phyloP scores from a whole-genome alignment of 2,888 invertebrate species.

The Reticulitermes lucifugus region DNA sequence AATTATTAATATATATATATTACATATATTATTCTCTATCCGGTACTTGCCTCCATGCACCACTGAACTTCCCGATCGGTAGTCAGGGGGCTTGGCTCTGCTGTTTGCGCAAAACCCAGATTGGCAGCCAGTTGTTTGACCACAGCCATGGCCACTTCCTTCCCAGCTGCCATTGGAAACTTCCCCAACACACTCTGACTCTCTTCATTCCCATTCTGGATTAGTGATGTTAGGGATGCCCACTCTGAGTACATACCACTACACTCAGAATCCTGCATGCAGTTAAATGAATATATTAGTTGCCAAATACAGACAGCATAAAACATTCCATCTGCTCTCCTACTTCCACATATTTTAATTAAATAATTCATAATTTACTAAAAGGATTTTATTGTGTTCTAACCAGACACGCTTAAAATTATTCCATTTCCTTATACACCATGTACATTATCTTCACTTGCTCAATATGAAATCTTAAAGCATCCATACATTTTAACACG shows the following conservation, averaged over 20 bases:
- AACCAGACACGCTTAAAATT: too few relatives aligned
- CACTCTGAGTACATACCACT: slow-evolving; percentile 88
- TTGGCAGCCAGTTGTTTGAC: slow-evolving; percentile 81
- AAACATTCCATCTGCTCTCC: too few relatives aligned
- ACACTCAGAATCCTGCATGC: slow-evolving; percentile 70
- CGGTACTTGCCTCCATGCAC: slow-evolving; percentile 76
- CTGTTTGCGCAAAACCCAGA: slow-evolving; percentile 78
- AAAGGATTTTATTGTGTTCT: too few relatives aligned
- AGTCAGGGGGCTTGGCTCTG: slow-evolving; percentile 85
- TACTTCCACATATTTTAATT: too few relatives aligned
- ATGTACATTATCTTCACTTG: too few relatives aligned
- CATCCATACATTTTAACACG: too few relatives aligned
- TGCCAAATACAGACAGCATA: too few relatives aligned
- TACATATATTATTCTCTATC: neutral
- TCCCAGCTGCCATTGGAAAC: slow-evolving; percentile 77
- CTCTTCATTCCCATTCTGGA: slow-evolving; percentile 74
- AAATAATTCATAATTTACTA: too few relatives aligned
- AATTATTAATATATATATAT: neutral
- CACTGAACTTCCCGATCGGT: slow-evolving; percentile 79
- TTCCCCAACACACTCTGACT: slow-evolving; percentile 83
- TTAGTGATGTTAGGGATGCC: slow-evolving; percentile 76
- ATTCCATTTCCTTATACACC: too few relatives aligned
- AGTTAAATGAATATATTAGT: too few relatives aligned
- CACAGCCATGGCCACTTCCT: slow-evolving; percentile 84
- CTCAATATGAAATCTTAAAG: too few relatives aligned